A percentile compares a stretch with the other conserved stretches of the same genome.
Conservation (phyloP, 1,140 invertebrate species). For the Aphidius gifuensis region DNA sequence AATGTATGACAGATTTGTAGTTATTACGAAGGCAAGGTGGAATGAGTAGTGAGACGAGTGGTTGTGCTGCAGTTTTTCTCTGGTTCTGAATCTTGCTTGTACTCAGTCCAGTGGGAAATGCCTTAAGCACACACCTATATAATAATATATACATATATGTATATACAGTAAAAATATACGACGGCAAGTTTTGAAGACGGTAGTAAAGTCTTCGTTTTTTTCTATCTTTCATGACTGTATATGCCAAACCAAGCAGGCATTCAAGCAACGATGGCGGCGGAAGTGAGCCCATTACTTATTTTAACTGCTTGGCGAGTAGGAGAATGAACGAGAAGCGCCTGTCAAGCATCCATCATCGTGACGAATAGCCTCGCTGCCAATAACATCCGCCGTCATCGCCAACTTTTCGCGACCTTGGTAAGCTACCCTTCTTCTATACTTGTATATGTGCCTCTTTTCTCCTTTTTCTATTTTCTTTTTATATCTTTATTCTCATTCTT, state of each 20-base stretch:
- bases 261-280: slow-evolving; percentile 45
- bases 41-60: slow-evolving; percentile 48
- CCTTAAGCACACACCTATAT: slow-evolving; percentile 5
- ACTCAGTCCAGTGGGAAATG: slow-evolving; percentile 25
- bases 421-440: slow-evolving; percentile 2
- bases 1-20: slow-evolving; percentile 57
- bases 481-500: not conserved
- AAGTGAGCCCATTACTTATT: slow-evolving; percentile 54
- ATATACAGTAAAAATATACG: not conserved
- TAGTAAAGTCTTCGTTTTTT: slow-evolving; percentile 11
- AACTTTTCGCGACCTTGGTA: slow-evolving; percentile 46
- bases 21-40: slow-evolving; percentile 43
- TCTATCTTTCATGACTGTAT: slow-evolving; percentile 29
- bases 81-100: not conserved
- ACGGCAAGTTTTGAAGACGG: slow-evolving; percentile 29
- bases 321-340: slow-evolving; percentile 45
- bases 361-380: slow-evolving; percentile 55
- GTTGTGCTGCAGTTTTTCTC: slow-evolving; percentile 28
- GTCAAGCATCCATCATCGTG: slow-evolving; percentile 55
- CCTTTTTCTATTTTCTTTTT: slow-evolving; percentile 17
- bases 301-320: slow-evolving; percentile 53
- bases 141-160: too few species aligned
- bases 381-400: slow-evolving; percentile 56
- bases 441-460: slow-evolving; percentile 17
- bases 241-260: slow-evolving; percentile 35